Base-by-base conservation (phyloP, 2,797 vertebrate species). In the Fundulus diaphanus region DNA sequence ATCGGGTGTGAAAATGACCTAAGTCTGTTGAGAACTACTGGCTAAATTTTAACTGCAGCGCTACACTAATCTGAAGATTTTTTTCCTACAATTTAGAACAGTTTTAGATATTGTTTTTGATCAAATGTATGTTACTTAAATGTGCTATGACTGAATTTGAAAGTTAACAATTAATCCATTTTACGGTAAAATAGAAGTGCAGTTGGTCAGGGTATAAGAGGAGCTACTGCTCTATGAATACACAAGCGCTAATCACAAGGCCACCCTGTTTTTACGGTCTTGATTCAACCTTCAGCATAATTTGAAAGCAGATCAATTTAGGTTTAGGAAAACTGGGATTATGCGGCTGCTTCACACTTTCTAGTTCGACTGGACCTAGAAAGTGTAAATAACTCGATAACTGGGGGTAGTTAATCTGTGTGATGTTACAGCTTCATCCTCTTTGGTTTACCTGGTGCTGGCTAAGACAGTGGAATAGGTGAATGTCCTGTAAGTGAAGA, bases 371-470 rank as follows among this genome's bases (percentile, higher is more conserved):
- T 92, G 90, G 92, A 82, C 91, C 90, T 95, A n/a, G n/a, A n/a
- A n/a, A n/a, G n/a, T n/a, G n/a, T 95, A 94, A 95, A 94, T 94
- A 95, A 95, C 83, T 92, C 91, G 92, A 93, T 93, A 95, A 94
- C 91, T 74, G 90, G 82, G 82, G 91, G 91, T 91, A 93, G 92
- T 93, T 94, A 94, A 93, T 93, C 89, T 88, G 84, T 94, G 88
- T 90, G 91, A 94, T 92, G 90, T 89, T 90, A 87, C 84, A 88
- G 93, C 91, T 94, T 94, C 92, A 83, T 87, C 82, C 75, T 79
- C 80, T 79, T 86, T 73, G 72, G 78, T 85, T 85, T 74, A 85
- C 87, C 81, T 78, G 76, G 71, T 61, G 73, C 86, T 77, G 84
- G 84, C 88, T 85, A 76, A 86, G 89, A 83, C 56, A 31, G 79